Conservation (phyloP, 2,888 invertebrate species). For the Achlya flavicornis region DNA sequence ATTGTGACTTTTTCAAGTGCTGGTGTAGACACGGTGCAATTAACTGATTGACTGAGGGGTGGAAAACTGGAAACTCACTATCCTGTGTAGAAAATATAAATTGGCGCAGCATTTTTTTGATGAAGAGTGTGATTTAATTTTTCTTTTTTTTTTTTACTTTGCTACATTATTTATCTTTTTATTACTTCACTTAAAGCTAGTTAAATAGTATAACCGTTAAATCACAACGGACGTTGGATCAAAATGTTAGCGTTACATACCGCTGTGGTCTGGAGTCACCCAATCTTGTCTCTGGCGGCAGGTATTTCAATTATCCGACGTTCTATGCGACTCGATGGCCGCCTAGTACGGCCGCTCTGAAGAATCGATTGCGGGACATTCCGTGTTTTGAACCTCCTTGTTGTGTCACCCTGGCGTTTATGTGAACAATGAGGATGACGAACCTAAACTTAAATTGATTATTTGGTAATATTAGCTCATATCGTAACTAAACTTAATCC, state of each 20-base stretch:
- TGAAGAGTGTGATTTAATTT: not conserved
- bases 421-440: not conserved
- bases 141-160: too few species aligned
- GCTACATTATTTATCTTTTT: not conserved
- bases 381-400: slow-evolving; percentile 50
- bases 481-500: too few species aligned
- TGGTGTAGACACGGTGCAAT: slow-evolving; percentile 17
- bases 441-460: not conserved
- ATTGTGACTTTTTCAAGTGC: slow-evolving; percentile 19
- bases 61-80: not conserved
- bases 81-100: not conserved
- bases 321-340: slow-evolving; percentile 41
- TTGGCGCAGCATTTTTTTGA: not conserved
- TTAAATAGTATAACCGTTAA: slow-evolving; percentile 21
- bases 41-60: slow-evolving; percentile 10
- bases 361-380: slow-evolving; percentile 63
- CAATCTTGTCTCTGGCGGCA: slow-evolving; percentile 48
- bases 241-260: slow-evolving; percentile 52
- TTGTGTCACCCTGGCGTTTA: slow-evolving; percentile 44
- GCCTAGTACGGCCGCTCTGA: slow-evolving; percentile 30
- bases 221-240: slow-evolving; percentile 46
- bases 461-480: not conserved
- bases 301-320: slow-evolving; percentile 68
- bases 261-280: slow-evolving; percentile 35
- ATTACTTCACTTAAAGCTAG: not conserved